Evolutionary conservation across 2,797 vertebrate species (phyloP).

Genomic region (Cynodonichthys magdalenae): DNA sequence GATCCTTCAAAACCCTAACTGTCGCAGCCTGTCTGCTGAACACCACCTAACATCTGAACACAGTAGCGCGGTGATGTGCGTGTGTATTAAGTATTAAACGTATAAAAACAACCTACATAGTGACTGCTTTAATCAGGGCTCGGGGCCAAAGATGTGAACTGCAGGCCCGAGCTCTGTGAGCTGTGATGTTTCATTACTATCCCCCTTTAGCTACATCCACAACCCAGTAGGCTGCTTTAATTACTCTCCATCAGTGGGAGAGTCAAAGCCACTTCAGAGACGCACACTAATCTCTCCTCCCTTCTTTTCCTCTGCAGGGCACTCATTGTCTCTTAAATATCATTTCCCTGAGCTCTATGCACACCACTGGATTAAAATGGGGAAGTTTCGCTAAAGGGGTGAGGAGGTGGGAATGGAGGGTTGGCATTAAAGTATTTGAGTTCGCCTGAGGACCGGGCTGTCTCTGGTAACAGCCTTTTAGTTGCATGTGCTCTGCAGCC

Average conservation of each 20-base stretch:
- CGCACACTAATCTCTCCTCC: conserved; percentile 73
- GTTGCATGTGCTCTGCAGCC: conserved; percentile 67
- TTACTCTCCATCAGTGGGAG: conserved; percentile 78
- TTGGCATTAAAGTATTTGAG: conserved; percentile 73
- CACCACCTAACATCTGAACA: conserved; percentile 28
- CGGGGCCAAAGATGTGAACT: conserved; percentile 60
- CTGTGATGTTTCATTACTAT: conserved; percentile 78
- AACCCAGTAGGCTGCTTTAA: conserved; percentile 79
- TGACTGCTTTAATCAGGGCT: conserved; percentile 61
- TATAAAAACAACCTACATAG: conserved; percentile 60
- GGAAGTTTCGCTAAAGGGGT: conserved; percentile 71
- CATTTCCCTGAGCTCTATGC: conserved; percentile 75
- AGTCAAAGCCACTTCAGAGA: conserved; percentile 77
- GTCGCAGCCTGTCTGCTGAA: neutral
- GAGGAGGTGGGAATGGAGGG: conserved; percentile 52
- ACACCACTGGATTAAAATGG: conserved; percentile 78
- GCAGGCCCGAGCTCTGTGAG: conserved; percentile 58
- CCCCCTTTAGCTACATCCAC: conserved; percentile 74
- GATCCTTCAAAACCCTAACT: conserved; percentile 12
- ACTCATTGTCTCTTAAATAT: conserved; percentile 80
- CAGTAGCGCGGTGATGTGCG: conserved; percentile 19
- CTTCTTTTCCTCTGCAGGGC: conserved; percentile 75
- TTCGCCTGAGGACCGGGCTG: conserved; percentile 66
- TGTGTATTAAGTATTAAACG: conserved; percentile 38
- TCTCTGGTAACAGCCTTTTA: conserved; percentile 66